A percentile compares a stretch with the other conserved stretches of the same genome.
These are phyloP conservation scores for Halichoeres trimaculatus DNA, from an alignment of 2,113 vertebrate species.

Conservation along the genomic window DNA sequence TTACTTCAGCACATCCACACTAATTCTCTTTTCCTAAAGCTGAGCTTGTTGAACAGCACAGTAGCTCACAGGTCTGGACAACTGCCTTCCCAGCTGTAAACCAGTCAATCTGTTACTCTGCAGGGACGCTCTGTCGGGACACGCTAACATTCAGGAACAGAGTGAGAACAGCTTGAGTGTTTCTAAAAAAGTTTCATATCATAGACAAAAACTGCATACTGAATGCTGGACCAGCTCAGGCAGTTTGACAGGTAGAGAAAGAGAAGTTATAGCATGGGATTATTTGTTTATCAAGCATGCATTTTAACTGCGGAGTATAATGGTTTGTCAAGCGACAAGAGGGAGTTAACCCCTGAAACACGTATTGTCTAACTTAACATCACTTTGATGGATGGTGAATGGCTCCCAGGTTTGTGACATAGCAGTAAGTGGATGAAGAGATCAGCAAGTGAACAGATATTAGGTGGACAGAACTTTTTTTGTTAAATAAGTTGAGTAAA, in stretches of 20 bases:
- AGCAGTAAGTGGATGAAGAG: too few relatives aligned
- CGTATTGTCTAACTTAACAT: too few relatives aligned
- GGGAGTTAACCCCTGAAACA: too few relatives aligned
- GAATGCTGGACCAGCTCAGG: slow-evolving; percentile 9
- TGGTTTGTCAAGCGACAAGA: too few relatives aligned
- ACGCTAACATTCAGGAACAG: slow-evolving; percentile 39
- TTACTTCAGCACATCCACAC: slow-evolving; percentile 19
- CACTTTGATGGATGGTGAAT: too few relatives aligned
- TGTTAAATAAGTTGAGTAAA: too few relatives aligned
- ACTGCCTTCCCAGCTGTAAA: slow-evolving; percentile 52
- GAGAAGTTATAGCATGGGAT: slow-evolving; percentile 15
- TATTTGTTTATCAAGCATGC: too few relatives aligned
- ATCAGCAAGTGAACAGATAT: too few relatives aligned
- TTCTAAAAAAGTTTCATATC: slow-evolving; percentile 40
- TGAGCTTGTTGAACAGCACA: slow-evolving; percentile 41
- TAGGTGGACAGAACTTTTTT: too few relatives aligned
- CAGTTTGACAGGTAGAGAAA: slow-evolving; percentile 6
- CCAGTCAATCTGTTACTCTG: slow-evolving; percentile 50
- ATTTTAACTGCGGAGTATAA: too few relatives aligned
- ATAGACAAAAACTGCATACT: slow-evolving; percentile 37
- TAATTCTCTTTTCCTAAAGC: slow-evolving; percentile 31
- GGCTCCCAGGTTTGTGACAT: too few relatives aligned
- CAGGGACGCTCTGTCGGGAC: slow-evolving; percentile 35
- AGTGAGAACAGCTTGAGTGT: slow-evolving; percentile 25
- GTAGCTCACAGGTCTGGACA: slow-evolving; percentile 36